Conservation (phyloP, 2,797 vertebrate species). For the Scomberomorus guttatus region DNA sequence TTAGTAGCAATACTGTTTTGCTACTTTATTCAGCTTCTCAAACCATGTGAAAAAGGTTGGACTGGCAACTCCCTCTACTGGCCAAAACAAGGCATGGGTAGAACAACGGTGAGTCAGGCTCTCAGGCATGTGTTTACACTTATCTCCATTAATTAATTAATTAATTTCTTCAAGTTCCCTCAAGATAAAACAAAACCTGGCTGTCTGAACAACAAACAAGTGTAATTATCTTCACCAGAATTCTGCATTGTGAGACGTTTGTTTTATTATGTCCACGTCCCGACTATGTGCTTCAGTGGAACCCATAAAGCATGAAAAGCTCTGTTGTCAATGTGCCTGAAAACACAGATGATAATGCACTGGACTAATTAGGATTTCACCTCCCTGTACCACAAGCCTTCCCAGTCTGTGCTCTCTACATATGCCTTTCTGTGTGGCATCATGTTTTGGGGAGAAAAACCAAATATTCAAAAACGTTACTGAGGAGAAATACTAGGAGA, state of each 20-base stretch:
- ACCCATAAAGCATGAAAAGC: constrained; percentile 5
- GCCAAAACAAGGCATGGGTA: constrained; percentile 14
- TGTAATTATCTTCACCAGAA: neutral
- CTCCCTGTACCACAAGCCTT: neutral
- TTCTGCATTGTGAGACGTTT: neutral
- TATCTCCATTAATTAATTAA: neutral
- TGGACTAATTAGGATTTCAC: neutral
- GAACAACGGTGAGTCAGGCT: neutral
- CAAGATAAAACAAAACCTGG: neutral
- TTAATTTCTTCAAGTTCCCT: neutral
- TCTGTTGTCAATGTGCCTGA: neutral
- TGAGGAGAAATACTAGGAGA: neutral
- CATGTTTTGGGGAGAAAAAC: neutral
- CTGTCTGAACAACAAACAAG: neutral
- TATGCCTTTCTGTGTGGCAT: neutral
- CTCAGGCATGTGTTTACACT: neutral
- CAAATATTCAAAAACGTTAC: neutral
- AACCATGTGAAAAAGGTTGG: neutral
- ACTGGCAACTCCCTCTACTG: constrained; percentile 75
- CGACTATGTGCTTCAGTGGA: neutral
- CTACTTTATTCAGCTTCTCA: neutral
- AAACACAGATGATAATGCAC: neutral
- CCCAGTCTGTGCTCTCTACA: neutral
- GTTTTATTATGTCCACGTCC: neutral
- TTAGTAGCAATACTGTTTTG: neutral